Evolutionary conservation across 2,888 invertebrate species (phyloP), one percentile per base, ranked within the genome.

Genomic region (Platerodrilus igneus): DNA sequence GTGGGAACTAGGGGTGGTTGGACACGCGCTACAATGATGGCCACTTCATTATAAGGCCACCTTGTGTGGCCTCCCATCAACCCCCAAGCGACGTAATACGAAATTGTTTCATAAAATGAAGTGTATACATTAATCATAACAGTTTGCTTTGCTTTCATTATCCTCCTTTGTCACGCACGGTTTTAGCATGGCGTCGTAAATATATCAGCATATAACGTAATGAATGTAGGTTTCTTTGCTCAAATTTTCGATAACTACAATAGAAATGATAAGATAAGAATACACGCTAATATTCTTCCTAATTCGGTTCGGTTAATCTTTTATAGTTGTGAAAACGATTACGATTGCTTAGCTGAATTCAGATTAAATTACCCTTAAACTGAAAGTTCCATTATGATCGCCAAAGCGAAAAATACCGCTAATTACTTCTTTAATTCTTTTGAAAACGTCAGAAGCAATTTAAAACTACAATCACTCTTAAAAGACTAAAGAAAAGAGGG

Each of bases 341-440:
- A 3, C 6, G 11, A 23, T 25, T 30, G 20, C 23, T 13, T 10
- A 28, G 30, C 27, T 33, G 25, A 49, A 40, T 49, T 51, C 51
- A 50, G 45, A 55, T 45, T 50, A 59, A 63, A 63, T 63, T 59
- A 62, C 51, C 57, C 59, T 59, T 56, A 58, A 62, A 62, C 60
- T 60, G 58, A 60, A 60, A 61, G 60, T 59, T 60, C 55, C 53
- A 57, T 59, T 57, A 52, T 55, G 55, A 57, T 55, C 51, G 51
- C 52, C 55, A 56, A 55, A 54, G 44, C 56, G 53, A 62, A 63
- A 61, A 62, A 54, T 58, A 47, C 47, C 53, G 49, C 55, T 63
- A 64, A 64, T 63, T 62, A 59, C 62, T 59, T 58, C 57, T 56
- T 54, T 57, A 59, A 63, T 63, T 59, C 61, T 59, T 63, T 59